phyloP scores from a whole-genome alignment of 1,140 invertebrate species.

The Drosophila nigromelanica region DNA sequence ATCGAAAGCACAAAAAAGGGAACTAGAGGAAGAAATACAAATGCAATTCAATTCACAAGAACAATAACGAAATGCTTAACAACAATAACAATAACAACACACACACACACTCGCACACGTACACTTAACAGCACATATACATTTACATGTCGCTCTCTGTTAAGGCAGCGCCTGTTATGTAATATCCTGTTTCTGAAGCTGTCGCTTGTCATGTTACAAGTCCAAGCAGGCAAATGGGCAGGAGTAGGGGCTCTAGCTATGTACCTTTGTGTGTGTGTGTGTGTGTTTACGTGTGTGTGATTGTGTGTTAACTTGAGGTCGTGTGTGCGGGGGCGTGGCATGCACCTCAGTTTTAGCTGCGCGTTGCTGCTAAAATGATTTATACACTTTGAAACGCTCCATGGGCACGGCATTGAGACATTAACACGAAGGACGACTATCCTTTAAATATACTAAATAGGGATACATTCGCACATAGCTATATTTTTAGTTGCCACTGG shows the following conservation, averaged over 20 bases:
- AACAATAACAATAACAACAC: slow-evolving; percentile 51
- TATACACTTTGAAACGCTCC: slow-evolving; percentile 52
- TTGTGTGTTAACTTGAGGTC: slow-evolving; percentile 13
- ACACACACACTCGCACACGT: slow-evolving; percentile 22
- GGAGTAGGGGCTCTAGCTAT: not conserved
- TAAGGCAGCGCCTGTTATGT: slow-evolving; percentile 77
- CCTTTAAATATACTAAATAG: slow-evolving; percentile 21
- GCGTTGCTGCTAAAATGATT: slow-evolving; percentile 69
- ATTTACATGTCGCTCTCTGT: slow-evolving; percentile 46
- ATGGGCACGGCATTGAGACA: slow-evolving; percentile 79
- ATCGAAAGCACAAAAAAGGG: slow-evolving; percentile 20
- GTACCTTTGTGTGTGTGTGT: not conserved
- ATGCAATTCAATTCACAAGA: slow-evolving; percentile 29
- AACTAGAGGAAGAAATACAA: slow-evolving; percentile 9
- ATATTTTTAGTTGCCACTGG: too few relatives aligned
- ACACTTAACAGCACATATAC: slow-evolving; percentile 43
- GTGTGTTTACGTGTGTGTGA: slow-evolving; percentile 10
- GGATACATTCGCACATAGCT: slow-evolving; percentile 14
- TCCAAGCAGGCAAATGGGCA: slow-evolving; percentile 30
- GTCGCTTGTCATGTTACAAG: slow-evolving; percentile 76
- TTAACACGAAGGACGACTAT: slow-evolving; percentile 64
- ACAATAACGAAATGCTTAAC: slow-evolving; percentile 51
- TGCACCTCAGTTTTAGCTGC: slow-evolving; percentile 52
- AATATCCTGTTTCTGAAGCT: slow-evolving; percentile 79
- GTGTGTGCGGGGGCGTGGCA: slow-evolving; percentile 60